Evolutionary conservation across 2,113 vertebrate species (phyloP).

Genomic region (Taurulus bubalis): DNA sequence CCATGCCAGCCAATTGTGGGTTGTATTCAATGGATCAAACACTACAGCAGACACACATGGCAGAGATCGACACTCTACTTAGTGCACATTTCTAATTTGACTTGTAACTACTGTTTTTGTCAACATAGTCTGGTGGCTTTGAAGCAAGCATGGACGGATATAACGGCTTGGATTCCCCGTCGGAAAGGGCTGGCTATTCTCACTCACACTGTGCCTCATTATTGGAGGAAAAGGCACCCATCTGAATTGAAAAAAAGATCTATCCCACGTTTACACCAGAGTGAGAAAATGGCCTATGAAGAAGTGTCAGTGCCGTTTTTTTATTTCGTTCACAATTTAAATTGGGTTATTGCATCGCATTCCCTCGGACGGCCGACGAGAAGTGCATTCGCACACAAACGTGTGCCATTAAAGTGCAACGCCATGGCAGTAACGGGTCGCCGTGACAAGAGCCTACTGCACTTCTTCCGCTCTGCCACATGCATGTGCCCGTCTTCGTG

Average conservation of each 20-base stretch:
- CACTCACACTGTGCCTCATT: neutral
- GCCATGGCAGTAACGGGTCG: neutral
- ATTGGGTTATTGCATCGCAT: neutral
- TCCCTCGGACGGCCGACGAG: neutral
- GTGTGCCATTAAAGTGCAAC: neutral
- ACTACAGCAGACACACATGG: too few relatives aligned
- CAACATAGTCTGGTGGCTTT: too few relatives aligned
- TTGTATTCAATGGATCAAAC: too few relatives aligned
- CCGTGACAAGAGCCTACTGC: constrained; percentile 4
- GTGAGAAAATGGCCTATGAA: neutral
- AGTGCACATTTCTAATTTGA: too few relatives aligned
- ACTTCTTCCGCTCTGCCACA: constrained; percentile 8
- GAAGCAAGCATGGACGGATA: too few relatives aligned
- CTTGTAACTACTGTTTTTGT: too few relatives aligned
- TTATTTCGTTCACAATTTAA: neutral
- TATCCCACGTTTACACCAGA: neutral
- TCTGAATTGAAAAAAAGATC: neutral
- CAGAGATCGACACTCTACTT: too few relatives aligned
- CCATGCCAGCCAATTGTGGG: too few relatives aligned
- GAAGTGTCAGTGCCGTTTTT: neutral
- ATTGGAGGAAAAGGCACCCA: neutral
- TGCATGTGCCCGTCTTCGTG: constrained; percentile 1
- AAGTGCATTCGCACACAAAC: neutral
- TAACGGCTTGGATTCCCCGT: too few relatives aligned
- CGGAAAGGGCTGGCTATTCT: neutral